Base-by-base conservation (phyloP, 2,797 vertebrate genomes). In the Poecilia velifera region DNA sequence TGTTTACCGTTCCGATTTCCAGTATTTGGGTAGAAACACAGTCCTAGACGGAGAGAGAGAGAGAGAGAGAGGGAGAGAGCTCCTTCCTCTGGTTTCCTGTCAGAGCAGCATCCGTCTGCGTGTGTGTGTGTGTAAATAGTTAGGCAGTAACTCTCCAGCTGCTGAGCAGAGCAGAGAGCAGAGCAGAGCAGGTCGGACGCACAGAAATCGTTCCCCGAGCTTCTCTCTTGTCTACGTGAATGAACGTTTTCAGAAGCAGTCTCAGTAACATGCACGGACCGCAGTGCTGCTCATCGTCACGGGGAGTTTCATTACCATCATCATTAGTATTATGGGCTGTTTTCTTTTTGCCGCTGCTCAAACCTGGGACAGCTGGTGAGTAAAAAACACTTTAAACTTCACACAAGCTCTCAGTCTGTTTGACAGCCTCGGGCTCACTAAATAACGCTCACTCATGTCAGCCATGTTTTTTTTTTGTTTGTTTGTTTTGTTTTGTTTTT, bases 141-240 rank as follows among this genome's bases (percentile, higher is more conserved):
- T 86, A 55, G 64, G 82, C 88, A 89, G 88, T 91, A 79, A 91
- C 76, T 87, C 81, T 89, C 84, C 89, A 89, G 89, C 91, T 90
- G 89, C 85, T 77, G 89, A 86, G 88, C 84, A 81, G 87, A 88
- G 82, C 36, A 87, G 78, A 89, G 85, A 82, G 76, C 81, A 34
- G 47, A 25, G 78, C 28, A 2, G 71, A 71, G 66, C 46, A 62
- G 31, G 14, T 59, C 28, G 55, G 59, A 80, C 78, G 39, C 72
- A 55, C 71, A 64, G 4, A 34, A 25, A 31, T 31, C 34, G 46
- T 73, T 62, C 31, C 57, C 13, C 13, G 4, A 12, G 57, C 57
- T 59, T n/a, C 57, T 59, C 13, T 36, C 25, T 7, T 31, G 34
- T 73, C 6, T 2, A 72, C 22, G 79, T 91, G 86, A 88, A 83